These are phyloP conservation scores for Sterna hirundo DNA, from an alignment of 2,113 vertebrate genomes.

Conservation along the genomic window DNA sequence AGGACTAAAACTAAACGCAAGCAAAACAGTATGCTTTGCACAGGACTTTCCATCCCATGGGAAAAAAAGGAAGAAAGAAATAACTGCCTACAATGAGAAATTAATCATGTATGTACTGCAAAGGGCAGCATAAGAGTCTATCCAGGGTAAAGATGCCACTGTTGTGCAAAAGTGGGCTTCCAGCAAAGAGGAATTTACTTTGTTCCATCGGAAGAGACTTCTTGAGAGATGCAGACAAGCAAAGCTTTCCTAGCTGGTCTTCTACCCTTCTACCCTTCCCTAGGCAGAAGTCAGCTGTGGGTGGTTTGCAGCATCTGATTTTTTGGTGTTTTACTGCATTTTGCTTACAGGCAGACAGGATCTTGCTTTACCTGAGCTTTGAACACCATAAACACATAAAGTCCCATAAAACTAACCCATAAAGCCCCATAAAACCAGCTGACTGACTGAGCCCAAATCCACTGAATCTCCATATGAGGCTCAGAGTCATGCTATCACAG, in stretches of 20 bases:
- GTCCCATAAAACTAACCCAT: neutral
- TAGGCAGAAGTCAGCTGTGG: neutral
- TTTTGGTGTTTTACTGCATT: neutral
- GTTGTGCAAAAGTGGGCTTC: neutral
- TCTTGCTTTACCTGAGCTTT: neutral
- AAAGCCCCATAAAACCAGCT: neutral
- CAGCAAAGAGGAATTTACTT: neutral
- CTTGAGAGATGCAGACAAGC: neutral
- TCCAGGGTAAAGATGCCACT: neutral
- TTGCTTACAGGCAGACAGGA: neutral
- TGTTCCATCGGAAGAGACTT: neutral
- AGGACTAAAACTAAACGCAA: neutral
- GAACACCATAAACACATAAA: neutral
- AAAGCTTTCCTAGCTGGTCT: neutral
- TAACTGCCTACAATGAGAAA: neutral
- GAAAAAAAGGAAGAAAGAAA: neutral
- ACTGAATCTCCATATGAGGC: neutral
- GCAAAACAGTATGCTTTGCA: accelerated
- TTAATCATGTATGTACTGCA: neutral
- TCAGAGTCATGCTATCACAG: neutral
- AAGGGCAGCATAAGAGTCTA: neutral
- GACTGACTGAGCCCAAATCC: neutral
- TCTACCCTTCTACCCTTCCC: neutral
- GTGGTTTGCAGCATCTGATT: neutral
- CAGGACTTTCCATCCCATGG: neutral